Conservation (phyloP, 2,888 invertebrate species). For the Smittia sp. region DNA sequence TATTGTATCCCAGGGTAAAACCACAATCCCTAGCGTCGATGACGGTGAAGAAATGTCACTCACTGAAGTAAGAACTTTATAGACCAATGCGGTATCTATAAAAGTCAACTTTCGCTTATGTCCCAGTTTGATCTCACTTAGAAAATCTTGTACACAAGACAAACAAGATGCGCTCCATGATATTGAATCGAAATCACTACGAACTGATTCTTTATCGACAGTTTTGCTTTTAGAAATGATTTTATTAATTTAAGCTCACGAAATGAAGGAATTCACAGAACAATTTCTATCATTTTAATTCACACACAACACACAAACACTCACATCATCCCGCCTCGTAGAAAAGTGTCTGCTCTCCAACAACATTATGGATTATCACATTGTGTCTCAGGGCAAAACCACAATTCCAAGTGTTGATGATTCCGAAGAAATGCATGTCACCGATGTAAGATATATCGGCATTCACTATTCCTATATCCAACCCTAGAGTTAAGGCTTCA, state of each 20-base stretch:
- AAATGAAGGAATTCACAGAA: background rate
- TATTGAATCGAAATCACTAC: background rate
- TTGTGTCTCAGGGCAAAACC: conserved; percentile 84
- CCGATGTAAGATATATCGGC: conserved; percentile 64
- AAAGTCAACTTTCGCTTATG: background rate
- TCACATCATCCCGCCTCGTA: background rate
- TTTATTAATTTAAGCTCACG: background rate
- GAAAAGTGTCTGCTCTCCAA: conserved; percentile 62
- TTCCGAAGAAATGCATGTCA: conserved; percentile 73
- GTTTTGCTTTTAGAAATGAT: background rate
- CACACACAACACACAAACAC: background rate
- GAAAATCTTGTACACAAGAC: background rate
- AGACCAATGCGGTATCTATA: background rate
- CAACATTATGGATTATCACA: conserved; percentile 74
- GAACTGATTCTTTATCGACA: background rate
- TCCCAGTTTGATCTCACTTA: background rate
- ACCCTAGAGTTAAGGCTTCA: background rate
- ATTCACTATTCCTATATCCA: background rate
- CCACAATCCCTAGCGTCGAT: conserved; percentile 80
- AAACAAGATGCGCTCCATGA: background rate
- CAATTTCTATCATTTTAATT: conserved; percentile 3
- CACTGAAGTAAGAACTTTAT: conserved; percentile 65
- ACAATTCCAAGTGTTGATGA: conserved; percentile 85
- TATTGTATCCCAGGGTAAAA: conserved; percentile 86
- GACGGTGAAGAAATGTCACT: conserved; percentile 77